phyloP scores from a whole-genome alignment of 1,140 invertebrate species.

The Drosophila neocordata region DNA sequence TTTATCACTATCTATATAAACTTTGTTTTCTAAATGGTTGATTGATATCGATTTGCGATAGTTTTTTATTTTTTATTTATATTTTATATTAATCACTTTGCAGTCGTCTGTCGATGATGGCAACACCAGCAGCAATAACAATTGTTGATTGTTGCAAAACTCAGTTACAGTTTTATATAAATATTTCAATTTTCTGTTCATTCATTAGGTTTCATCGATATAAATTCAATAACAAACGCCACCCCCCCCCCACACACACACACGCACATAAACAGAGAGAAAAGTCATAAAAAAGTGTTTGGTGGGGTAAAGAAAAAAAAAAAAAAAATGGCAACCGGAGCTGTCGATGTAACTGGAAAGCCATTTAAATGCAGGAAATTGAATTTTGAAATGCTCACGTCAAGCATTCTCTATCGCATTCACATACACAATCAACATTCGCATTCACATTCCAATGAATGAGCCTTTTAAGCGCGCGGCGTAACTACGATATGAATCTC shows the following conservation, averaged over 20 bases:
- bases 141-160: neutral
- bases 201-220: conserved; percentile 32
- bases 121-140: neutral
- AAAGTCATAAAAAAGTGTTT: too few relatives aligned
- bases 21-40: too few relatives aligned
- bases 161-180: neutral
- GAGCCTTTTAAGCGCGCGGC: conserved; percentile 31
- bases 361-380: conserved; percentile 78
- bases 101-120: neutral
- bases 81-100: neutral
- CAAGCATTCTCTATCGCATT: conserved; percentile 9
- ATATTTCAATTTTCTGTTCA: conserved; percentile 17
- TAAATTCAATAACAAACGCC: conserved; percentile 21
- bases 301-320: conserved; percentile 1
- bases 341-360: conserved; percentile 57
- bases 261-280: too few relatives aligned
- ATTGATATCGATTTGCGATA: neutral
- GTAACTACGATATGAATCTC: conserved; percentile 32
- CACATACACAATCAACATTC: too few relatives aligned
- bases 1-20: too few relatives aligned
- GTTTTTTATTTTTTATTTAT: neutral
- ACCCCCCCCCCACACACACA: too few relatives aligned
- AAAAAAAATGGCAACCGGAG: conserved; percentile 21
- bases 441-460: conserved; percentile 14
- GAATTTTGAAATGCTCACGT: conserved; percentile 55